Base-by-base conservation (phyloP, 2,888 invertebrate species). In the Drosophila pseudotakahashii region DNA sequence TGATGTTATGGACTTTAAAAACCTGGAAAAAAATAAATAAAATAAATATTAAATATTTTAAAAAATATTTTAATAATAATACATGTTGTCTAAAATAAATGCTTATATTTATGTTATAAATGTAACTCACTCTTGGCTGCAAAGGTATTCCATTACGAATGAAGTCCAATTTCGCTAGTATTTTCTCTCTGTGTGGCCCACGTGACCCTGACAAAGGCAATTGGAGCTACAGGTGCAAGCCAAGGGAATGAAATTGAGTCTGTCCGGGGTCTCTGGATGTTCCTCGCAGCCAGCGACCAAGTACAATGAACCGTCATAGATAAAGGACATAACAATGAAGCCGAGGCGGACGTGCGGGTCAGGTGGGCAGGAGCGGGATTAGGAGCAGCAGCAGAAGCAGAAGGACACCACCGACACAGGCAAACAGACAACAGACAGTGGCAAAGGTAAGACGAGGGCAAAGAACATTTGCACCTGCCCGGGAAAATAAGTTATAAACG, bases 301-400 rank as follows among this genome's bases (percentile, higher is more conserved):
- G 45, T 44, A 77, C 84, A 88, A 87, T 87, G 86, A 89, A 89
- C 88, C 82, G 80, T 81, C 88, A 88, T 78, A 87, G 85, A 81
- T 79, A 84, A 84, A 81, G 70, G 88, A 80, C 80, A 88, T 82
- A 84, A 84, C 79, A 77, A 86, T 89, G 89, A 89, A 86, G 78
- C 89, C 83, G 67, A 75, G 73, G 78, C 82, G 85, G 89, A 84
- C 89, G 88, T 85, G 78, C 81, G 73, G 54, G 63, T 53, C 74
- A 73, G 57, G 44, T 32, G 68, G 57, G 26, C 63, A 59, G 23
- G 61, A 60, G 50, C 58, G 34, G 45, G 41, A 70, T 41, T n/a
- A n/a, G n/a, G n/a, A n/a, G n/a, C 58, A 32, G 34, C 23, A 10
- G 47, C 58, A 52, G 42, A 32, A 60, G 41, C 55, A 34, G 41